These are phyloP conservation scores for Varanus salvator DNA, from an alignment of 2,113 vertebrate species.

Conservation along the genomic window DNA sequence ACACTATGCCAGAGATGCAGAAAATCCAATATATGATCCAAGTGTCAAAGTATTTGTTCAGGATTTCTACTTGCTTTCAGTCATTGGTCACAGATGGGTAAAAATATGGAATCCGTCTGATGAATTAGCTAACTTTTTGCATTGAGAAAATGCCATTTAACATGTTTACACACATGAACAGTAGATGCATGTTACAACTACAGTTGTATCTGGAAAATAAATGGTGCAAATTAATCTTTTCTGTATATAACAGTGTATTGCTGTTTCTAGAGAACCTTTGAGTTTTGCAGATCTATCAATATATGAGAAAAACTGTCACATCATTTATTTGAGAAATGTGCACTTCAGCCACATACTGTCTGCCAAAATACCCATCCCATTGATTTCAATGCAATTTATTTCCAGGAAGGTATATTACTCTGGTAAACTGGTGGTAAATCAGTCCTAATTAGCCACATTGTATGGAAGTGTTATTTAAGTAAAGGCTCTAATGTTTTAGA, in stretches of 20 bases:
- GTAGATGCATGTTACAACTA: constrained; percentile 49
- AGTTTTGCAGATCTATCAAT: constrained; percentile 36
- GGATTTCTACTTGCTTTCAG: constrained; percentile 43
- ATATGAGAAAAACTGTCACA: constrained; percentile 43
- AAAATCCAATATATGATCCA: constrained; percentile 47
- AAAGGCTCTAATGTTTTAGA: background rate
- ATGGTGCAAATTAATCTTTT: constrained; percentile 57
- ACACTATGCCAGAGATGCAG: background rate
- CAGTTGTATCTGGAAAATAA: constrained; percentile 60
- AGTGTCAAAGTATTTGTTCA: constrained; percentile 55
- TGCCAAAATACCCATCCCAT: background rate
- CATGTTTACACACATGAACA: constrained; percentile 42
- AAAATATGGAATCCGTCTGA: constrained; percentile 40
- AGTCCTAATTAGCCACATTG: background rate
- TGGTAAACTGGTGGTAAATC: background rate
- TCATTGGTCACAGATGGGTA: constrained; percentile 52
- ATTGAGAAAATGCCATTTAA: constrained; percentile 60
- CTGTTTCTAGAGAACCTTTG: constrained; percentile 50
- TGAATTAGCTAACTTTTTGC: constrained; percentile 54
- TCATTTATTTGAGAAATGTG: background rate
- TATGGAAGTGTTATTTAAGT: background rate
- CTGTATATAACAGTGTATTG: constrained; percentile 54
- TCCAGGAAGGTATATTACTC: background rate
- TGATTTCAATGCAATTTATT: background rate
- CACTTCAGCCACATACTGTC: background rate